A percentile compares a stretch with the other conserved stretches of the same genome.
Conservation (phyloP, 2,113 vertebrate genomes). For the Micromys minutus region DNA sequence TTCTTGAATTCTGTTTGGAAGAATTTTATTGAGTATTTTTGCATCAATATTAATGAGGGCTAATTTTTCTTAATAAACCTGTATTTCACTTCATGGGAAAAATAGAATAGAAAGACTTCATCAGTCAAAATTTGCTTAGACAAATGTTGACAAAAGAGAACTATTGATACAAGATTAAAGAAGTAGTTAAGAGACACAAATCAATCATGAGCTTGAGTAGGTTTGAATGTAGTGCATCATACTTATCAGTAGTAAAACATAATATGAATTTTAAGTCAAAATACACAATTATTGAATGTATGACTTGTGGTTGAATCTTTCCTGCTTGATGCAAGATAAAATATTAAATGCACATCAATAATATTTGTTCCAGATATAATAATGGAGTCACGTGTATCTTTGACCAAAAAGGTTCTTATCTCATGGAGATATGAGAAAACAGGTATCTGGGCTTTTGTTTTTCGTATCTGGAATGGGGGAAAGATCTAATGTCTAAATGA, state of each 20-base stretch:
- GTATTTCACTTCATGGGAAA: background rate
- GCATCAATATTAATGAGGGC: too few relatives aligned
- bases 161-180: background rate
- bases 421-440: background rate
- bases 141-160: background rate
- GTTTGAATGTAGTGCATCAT: background rate
- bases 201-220: background rate
- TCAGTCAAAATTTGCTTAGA: background rate
- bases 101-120: background rate
- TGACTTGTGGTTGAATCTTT: conserved; percentile 1
- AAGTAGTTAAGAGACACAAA: conserved; percentile 6
- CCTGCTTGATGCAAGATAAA: conserved; percentile 7
- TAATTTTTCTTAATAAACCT: background rate
- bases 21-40: too few relatives aligned
- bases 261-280: background rate
- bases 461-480: background rate
- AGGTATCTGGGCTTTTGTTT: background rate
- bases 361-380: background rate
- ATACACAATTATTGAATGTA: background rate
- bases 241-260: background rate
- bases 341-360: conserved; percentile 16
- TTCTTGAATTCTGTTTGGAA: too few relatives aligned
- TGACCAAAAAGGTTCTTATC: background rate
- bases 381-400: background rate
- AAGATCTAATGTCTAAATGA: background rate